Evolutionary conservation across 1,140 invertebrate species (phyloP).

Genomic region (Muscidifurax raptorellus): DNA sequence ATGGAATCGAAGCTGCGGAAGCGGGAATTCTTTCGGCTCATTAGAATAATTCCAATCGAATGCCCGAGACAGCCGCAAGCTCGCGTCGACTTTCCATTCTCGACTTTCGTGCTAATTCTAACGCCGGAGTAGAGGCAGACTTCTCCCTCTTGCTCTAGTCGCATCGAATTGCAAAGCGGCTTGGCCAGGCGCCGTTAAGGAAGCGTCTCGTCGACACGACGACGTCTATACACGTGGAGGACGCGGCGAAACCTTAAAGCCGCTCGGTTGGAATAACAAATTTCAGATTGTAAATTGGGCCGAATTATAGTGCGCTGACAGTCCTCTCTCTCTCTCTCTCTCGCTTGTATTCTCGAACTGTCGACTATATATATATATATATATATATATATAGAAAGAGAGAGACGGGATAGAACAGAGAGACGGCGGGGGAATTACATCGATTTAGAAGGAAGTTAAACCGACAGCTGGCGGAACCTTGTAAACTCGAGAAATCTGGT

Average conservation of each 20-base stretch:
- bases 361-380: slow-evolving; percentile 44
- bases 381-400: not conserved
- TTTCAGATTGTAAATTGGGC: slow-evolving; percentile 50
- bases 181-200: not conserved
- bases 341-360: not conserved
- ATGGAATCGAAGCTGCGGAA: not conserved
- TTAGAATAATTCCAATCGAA: slow-evolving; percentile 54
- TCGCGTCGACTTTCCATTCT: slow-evolving; percentile 38
- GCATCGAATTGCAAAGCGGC: slow-evolving; percentile 54
- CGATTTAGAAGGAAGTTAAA: slow-evolving; percentile 40
- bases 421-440: slow-evolving; percentile 27
- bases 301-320: slow-evolving; percentile 33
- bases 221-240: slow-evolving; percentile 4
- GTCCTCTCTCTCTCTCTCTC: not conserved
- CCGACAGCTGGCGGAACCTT: slow-evolving; percentile 31
- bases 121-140: not conserved
- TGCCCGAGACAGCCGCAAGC: not conserved
- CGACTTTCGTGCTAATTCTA: slow-evolving; percentile 44
- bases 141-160: slow-evolving; percentile 29
- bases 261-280: slow-evolving; percentile 53
- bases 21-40: slow-evolving; percentile 16
- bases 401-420: slow-evolving; percentile 25
- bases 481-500: slow-evolving; percentile 51
- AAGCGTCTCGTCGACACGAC: not conserved
- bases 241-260: slow-evolving; percentile 32